Base-by-base conservation (phyloP, 1,140 invertebrate species). In the Cherax destructor region DNA sequence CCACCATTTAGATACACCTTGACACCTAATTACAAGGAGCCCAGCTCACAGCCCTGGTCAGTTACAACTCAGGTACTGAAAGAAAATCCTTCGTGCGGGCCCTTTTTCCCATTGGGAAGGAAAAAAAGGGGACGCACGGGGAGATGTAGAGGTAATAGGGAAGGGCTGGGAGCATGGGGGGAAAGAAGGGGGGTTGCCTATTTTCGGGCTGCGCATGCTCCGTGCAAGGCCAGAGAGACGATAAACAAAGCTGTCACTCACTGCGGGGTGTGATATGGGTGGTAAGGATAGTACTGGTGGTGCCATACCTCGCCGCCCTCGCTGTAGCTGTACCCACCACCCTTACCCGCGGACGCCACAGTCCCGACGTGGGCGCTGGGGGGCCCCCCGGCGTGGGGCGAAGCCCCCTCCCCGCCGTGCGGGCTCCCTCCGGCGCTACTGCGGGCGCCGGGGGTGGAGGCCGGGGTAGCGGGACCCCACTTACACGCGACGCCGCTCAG, bases 231-330 rank as follows among this genome's bases (percentile, higher is more conserved):
- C 80, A 91, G 86, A 92, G 79, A 93, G 91, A 92, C 84, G 81
- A 88, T 92, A 92, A 93, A 88, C 88, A 86, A 92, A 87, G 92
- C 80, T 88, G 88, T 85, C 93, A 93, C 93, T 93, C 93, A 93
- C 93, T 93, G 93, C 86, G 92, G 74, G 91, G 90, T 92, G 94
- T 95, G 95, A 94, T 96, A 95, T 95, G 95, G 95, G 92, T 94
- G 93, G 92, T 94, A 96, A 94, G 95, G 95, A 95, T 96, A 96
- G 95, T 96, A 96, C 83, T 93, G 92, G 86, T 93, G 92, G 91
- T 88, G 92, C 92, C 92, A 93, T 90, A 93, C 91, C 87, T 93
- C 92, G 90, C 91, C 92, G 77, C 87, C 91, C 86, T 91, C 91
- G 88, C 87, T 89, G 91, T 88, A 89, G 91, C 86, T 80, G 91